These are phyloP conservation scores for Bombus ignitus DNA, from an alignment of 1,140 invertebrate genomes.

Conservation along the genomic window DNA sequence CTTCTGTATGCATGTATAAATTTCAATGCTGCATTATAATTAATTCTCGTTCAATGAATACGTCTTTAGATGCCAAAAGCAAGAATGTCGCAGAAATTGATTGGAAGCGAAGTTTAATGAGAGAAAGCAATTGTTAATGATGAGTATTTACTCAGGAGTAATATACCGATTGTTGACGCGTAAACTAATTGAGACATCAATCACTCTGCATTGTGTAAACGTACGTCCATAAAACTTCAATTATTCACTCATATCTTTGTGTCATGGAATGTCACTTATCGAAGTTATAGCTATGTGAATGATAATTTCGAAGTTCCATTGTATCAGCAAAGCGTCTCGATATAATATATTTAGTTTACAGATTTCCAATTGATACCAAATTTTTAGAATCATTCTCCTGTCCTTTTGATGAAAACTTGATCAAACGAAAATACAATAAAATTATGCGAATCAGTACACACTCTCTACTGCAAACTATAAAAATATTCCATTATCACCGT, in stretches of 20 bases:
- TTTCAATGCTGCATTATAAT: background rate
- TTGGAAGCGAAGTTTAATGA: background rate
- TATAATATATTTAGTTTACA: background rate
- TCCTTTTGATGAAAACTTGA: no score
- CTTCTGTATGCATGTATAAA: background rate
- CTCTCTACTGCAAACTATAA: no score
- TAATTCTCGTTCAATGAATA: background rate
- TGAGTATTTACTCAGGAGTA: background rate
- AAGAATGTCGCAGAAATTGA: background rate
- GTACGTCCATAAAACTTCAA: background rate
- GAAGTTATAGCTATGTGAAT: background rate
- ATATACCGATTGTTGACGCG: background rate
- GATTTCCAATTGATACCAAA: no score
- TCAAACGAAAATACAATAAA: no score
- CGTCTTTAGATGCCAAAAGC: background rate
- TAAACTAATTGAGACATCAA: background rate
- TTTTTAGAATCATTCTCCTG: no score
- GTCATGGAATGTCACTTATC: background rate
- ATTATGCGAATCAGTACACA: no score
- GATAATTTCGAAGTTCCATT: background rate
- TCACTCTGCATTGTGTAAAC: background rate
- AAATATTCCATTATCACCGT: no score
- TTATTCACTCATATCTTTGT: background rate
- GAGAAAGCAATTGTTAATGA: background rate
- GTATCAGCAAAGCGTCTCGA: background rate